Percentiles rank a stretch among this genome's conserved stretches.
phyloP scores from a whole-genome alignment of 1,140 invertebrate species.

The Ericerus pela region DNA sequence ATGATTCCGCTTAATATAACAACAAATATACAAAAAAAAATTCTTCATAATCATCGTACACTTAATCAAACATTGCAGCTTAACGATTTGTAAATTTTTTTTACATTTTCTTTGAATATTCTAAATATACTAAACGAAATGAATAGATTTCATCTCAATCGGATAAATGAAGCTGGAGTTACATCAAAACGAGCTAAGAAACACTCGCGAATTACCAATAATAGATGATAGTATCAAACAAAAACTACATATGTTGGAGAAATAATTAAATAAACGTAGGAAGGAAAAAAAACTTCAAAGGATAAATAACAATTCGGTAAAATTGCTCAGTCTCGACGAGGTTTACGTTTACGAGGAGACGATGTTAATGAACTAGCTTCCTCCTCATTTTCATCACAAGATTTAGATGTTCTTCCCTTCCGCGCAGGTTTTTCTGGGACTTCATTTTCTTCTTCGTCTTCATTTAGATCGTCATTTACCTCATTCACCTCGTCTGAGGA shows the following conservation, averaged over 20 bases:
- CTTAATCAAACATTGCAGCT: too few species aligned
- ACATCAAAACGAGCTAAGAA: too few species aligned
- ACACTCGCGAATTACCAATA: conserved; percentile 6
- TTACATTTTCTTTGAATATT: too few species aligned
- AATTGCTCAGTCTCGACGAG: conserved; percentile 22
- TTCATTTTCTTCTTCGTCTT: conserved; percentile 31
- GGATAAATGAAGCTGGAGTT: too few species aligned
- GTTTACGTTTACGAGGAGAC: conserved; percentile 21
- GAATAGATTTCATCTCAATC: too few species aligned
- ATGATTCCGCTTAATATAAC: too few species aligned
- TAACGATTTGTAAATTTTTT: too few species aligned
- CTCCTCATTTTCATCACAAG: not conserved
- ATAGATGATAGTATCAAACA: not conserved
- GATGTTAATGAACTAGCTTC: conserved; percentile 17
- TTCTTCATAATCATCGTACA: too few species aligned
- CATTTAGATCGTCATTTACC: too few species aligned
- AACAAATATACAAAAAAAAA: too few species aligned
- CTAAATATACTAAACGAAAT: too few species aligned
- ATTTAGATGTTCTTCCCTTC: not conserved
- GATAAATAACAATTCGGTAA: not conserved
- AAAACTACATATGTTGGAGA: not conserved
- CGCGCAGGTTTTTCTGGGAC: conserved; percentile 15
- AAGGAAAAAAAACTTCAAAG: not conserved
- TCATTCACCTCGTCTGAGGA: conserved; percentile 25
- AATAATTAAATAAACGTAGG: not conserved